phyloP scores from a whole-genome alignment of 2,113 vertebrate species.

The Potamarius usumacintae region DNA sequence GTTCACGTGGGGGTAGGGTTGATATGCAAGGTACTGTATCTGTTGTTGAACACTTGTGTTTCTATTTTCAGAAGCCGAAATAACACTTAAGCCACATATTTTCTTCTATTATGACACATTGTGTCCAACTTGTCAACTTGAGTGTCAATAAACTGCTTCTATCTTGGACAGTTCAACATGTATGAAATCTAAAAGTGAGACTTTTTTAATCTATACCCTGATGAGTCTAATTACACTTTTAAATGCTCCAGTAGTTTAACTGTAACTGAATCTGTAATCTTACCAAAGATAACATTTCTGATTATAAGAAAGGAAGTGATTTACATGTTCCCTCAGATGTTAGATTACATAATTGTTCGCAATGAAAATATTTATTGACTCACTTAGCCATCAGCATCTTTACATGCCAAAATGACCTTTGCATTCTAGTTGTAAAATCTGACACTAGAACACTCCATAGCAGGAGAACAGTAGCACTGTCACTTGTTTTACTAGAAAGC shows the following conservation, averaged over 20 bases:
- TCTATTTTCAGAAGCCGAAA: constrained; percentile 13
- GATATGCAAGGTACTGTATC: neutral
- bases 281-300: constrained; percentile 21
- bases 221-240: constrained; percentile 64
- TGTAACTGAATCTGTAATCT: constrained; percentile 67
- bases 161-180: constrained; percentile 62
- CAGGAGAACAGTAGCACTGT: neutral
- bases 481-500: neutral
- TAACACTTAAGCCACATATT: constrained; percentile 8
- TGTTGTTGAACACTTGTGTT: neutral
- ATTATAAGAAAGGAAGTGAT: constrained; percentile 26
- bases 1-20: neutral
- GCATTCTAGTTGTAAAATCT: neutral
- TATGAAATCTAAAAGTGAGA: constrained; percentile 67
- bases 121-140: constrained; percentile 12
- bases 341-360: neutral
- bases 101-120: neutral
- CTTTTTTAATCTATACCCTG: constrained; percentile 63
- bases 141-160: constrained; percentile 39
- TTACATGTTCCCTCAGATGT: neutral
- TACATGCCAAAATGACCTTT: neutral
- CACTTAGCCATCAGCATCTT: neutral
- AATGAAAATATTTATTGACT: neutral
- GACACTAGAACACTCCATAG: neutral
- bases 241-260: constrained; percentile 58